Base-by-base conservation (phyloP, 1,140 invertebrate species). In the Penaeus indicus region DNA sequence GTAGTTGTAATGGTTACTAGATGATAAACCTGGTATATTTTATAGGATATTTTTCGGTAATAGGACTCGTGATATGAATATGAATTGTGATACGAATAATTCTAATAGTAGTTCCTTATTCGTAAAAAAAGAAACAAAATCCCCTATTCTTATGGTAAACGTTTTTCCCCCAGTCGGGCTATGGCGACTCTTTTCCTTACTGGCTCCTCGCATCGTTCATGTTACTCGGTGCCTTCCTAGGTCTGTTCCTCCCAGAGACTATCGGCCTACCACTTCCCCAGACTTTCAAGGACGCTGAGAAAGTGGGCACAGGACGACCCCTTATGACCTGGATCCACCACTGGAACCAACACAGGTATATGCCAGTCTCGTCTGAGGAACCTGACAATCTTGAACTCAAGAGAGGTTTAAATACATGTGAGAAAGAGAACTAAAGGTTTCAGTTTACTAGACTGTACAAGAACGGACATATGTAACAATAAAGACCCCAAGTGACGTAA, bases 291-390 rank as follows among this genome's bases (percentile, higher is more conserved):
- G 86, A 88, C 22, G 79, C 80, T 4, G 86, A 88, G 80, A 25
- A 83, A 21, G 25, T 88, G 47, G 86, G 86, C 10, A 11, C 7
- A 7, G 79, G 67, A 38, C 38, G 86, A 21, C 80, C 79, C 13
- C 22, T 83, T 11, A 75, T 63, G 5, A 60, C 86, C 64, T 88
- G 86, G 86, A 47, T 88, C 47, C 86, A 88, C 80, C 86, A 88
- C 86, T 88, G 86, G 86, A 88, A 88, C 67, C 47, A 62, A 1
- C 38, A 88, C 64, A 63, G n/a, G 60, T 88, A 60, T n/a, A 38
- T 42, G 25, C 69, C 69, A 16, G 38, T 8, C 38, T 42, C 38
- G 38, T 8, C 38, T 42, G 38, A 42, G 38, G 38, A 42, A 42
- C 38, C 38, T 1, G 7, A 42, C 38, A 42, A 42, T 42, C 38